Evolutionary conservation across 2,888 invertebrate species (phyloP), one percentile per base, ranked within the genome.

Genomic region (Bugulina stolonifera): DNA sequence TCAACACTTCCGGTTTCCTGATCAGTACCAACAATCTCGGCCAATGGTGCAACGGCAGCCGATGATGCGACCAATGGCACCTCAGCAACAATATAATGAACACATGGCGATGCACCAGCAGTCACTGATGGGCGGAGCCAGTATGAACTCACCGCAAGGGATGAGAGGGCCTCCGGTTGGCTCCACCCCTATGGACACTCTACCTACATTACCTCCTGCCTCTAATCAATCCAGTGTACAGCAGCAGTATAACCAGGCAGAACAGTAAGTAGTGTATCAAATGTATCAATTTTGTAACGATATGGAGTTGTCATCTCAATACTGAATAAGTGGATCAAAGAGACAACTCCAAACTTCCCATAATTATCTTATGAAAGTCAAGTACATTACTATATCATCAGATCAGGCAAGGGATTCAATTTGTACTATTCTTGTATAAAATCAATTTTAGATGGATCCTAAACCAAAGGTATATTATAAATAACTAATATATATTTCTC

Each of bases 381-480:
- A n/a, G n/a, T n/a, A n/a, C n/a, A n/a, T n/a, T n/a, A n/a, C n/a
- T n/a, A n/a, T n/a, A n/a, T n/a, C n/a, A n/a, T n/a, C n/a, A n/a
- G n/a, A n/a, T n/a, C n/a, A n/a, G n/a, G n/a, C n/a, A n/a, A n/a
- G n/a, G n/a, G n/a, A n/a, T n/a, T n/a, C n/a, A n/a, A n/a, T n/a
- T n/a, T n/a, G n/a, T n/a, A n/a, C n/a, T n/a, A n/a, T n/a, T n/a
- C n/a, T n/a, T n/a, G n/a, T n/a, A n/a, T n/a, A n/a, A n/a, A n/a
- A n/a, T n/a, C n/a, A n/a, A 64, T 64, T 64, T 2, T 64, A 64
- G 64, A 64, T 64, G 64, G 64, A 64, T 64, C 10, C 27, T 32
- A 2, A 64, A 64, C 32, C 64, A 64, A 32, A 64, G 64, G 64
- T 57, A 57, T 18, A 25, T 10, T 27, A 52, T n/a, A n/a, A n/a